phyloP scores from a whole-genome alignment of 1,140 invertebrate genomes.

The Diorhabda sublineata region DNA sequence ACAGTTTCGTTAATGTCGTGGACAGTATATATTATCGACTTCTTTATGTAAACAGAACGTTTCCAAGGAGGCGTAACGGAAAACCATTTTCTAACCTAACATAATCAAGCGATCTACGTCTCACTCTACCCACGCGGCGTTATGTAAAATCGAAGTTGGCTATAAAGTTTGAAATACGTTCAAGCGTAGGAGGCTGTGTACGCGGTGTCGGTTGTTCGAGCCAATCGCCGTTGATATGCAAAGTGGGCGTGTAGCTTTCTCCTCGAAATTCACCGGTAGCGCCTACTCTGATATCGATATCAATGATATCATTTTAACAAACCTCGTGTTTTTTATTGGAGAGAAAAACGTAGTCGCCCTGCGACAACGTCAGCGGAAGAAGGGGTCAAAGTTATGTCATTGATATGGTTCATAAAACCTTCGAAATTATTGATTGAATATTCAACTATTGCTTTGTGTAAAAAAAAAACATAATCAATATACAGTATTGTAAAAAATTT shows the following conservation, averaged over 20 bases:
- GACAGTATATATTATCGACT: too few species aligned
- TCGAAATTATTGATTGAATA: too few species aligned
- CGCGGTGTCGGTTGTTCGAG: slow-evolving; percentile 17
- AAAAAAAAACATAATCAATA: too few species aligned
- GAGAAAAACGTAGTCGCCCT: neutral
- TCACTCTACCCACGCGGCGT: neutral
- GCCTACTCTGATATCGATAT: slow-evolving; percentile 29
- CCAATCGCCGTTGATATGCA: slow-evolving; percentile 38
- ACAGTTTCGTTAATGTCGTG: too few species aligned
- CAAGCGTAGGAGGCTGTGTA: slow-evolving; percentile 30
- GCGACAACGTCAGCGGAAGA: neutral
- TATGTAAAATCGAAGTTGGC: slow-evolving; percentile 18
- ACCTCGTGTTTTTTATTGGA: slow-evolving; percentile 30
- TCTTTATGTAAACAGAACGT: too few species aligned
- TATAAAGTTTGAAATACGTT: slow-evolving; percentile 11
- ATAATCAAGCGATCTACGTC: too few species aligned
- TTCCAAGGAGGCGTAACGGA: too few species aligned
- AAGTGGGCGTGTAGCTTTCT: slow-evolving; percentile 38
- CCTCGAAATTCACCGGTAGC: slow-evolving; percentile 16
- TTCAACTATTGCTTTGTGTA: too few species aligned
- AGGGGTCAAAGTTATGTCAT: neutral
- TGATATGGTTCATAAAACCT: too few species aligned
- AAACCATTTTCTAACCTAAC: too few species aligned
- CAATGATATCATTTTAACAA: slow-evolving; percentile 26
- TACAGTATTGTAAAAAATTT: too few species aligned